These are phyloP conservation scores for Sebastolobus altivelis DNA, from an alignment of 2,797 vertebrate species.

Conservation along the genomic window DNA sequence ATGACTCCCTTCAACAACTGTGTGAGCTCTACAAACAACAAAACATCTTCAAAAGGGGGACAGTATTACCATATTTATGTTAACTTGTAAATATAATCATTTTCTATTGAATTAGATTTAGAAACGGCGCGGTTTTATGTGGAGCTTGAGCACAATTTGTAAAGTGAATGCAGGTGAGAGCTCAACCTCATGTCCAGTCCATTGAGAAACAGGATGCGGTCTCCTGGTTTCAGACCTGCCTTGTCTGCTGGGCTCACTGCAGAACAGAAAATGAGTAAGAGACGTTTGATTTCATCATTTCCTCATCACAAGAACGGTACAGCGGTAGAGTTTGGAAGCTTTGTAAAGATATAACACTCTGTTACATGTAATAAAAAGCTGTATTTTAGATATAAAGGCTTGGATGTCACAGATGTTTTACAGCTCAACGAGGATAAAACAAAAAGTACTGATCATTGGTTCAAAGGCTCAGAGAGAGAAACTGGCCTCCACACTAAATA, in stretches of 20 bases:
- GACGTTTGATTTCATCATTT: neutral
- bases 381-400: no score
- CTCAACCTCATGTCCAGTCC: conserved; percentile 97
- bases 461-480: no score
- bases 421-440: no score
- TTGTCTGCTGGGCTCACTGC: conserved; percentile 96
- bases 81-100: neutral
- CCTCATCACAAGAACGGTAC: neutral
- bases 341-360: neutral
- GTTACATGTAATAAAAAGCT: neutral
- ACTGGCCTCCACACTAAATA: no score
- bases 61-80: neutral
- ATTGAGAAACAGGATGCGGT: conserved; percentile 96
- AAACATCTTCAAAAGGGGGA: conserved; percentile 4
- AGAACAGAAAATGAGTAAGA: conserved; percentile 37
- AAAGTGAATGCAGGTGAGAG: neutral
- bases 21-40: conserved; percentile 6
- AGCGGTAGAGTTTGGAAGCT: neutral
- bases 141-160: neutral
- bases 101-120: neutral
- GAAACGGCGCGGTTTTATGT: neutral
- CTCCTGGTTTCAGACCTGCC: conserved; percentile 93
- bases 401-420: no score
- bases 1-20: neutral
- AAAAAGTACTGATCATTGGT: no score